Evolutionary conservation across 2,797 vertebrate genomes (phyloP).

Genomic region (Microctenopoma steveboyesi): DNA sequence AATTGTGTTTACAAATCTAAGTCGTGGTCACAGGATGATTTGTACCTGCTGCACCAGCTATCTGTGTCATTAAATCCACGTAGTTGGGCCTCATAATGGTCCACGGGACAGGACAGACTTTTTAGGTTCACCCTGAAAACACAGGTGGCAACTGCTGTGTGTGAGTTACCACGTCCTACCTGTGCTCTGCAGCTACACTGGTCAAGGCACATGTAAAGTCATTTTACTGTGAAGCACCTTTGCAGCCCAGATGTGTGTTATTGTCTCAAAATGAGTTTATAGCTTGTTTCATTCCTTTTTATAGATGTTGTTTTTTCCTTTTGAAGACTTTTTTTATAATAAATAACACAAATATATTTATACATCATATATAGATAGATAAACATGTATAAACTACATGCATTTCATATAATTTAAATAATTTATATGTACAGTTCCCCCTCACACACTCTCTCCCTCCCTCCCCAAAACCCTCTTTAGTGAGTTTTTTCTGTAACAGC

Average conservation of each 20-base stretch:
- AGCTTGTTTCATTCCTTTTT: slow-evolving; percentile 67
- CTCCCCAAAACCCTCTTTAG: slow-evolving; percentile 28
- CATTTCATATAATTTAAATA: slow-evolving; percentile 99
- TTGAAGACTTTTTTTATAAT: slow-evolving; percentile 89
- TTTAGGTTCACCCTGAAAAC: slow-evolving; percentile 23
- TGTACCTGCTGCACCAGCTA: not conserved
- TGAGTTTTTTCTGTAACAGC: slow-evolving; percentile 53
- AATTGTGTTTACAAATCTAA: slow-evolving; percentile 40
- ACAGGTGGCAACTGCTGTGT: slow-evolving; percentile 28
- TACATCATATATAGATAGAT: slow-evolving; percentile 94
- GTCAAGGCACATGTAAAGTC: slow-evolving; percentile 87
- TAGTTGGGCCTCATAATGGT: slow-evolving; percentile 19
- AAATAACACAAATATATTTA: slow-evolving; percentile 99
- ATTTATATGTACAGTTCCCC: slow-evolving; percentile 92
- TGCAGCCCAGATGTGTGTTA: slow-evolving; percentile 72
- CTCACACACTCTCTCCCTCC: slow-evolving; percentile 42
- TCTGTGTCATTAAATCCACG: slow-evolving; percentile 7
- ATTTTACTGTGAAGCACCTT: slow-evolving; percentile 82
- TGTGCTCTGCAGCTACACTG: slow-evolving; percentile 77
- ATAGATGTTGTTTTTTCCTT: slow-evolving; percentile 63
- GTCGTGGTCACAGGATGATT: slow-evolving; percentile 20
- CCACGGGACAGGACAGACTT: slow-evolving; percentile 12
- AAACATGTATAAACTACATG: slow-evolving; percentile 99
- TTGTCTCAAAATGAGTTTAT: slow-evolving; percentile 66
- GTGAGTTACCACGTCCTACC: slow-evolving; percentile 36